Evolutionary conservation across 2,888 invertebrate genomes (phyloP), one percentile per base, ranked within the genome.

Genomic region (Brachypalpus laphriformis): DNA sequence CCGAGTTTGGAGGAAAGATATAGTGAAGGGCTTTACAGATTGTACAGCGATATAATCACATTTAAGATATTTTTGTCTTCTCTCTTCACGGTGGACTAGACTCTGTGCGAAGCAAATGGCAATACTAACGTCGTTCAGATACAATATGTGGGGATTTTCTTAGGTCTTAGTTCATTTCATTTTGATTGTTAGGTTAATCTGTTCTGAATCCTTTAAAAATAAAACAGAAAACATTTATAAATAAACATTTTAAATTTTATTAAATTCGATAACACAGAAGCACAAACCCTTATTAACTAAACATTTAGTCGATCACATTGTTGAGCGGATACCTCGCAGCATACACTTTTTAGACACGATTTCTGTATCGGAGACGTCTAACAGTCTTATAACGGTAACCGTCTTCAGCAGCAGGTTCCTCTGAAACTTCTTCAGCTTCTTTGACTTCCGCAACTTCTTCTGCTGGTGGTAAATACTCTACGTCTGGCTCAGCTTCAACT

Each of bases 381-480:
- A 83, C 49, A 49, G 82, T 83, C 74, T 68, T 83, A 16, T 78
- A 78, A 1, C 63, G 78, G 7, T 83, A 83, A 16, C 82, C 82
- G 40, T 78, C 68, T n/a, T 83, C 78, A 37, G 68, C 56, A 6
- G 78, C 47, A 37, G 40, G 5, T 2, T 42, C 70, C 20, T 37
- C 16, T 14, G 74, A 11, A 22, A 34, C 11, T n/a, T 68, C 78
- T 5, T 5, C 8, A 31, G 61, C 34, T n/a, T 72, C 63, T 22
- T 82, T 74, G 37, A 80, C 68, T 34, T 81, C 87, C n/a, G 87
- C 87, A 18, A 18, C 31, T 28, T 45, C 45, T 49, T 47, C 59
- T 49, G 80, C 82, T 51, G 88, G 90, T 56, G 89, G 89, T 82
- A 89, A 75, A 25, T 89, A 89, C 34, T 89, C 90, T 11, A 89